Evolutionary conservation across 2,113 vertebrate genomes (phyloP).

Genomic region (Solenodon paradoxus): DNA sequence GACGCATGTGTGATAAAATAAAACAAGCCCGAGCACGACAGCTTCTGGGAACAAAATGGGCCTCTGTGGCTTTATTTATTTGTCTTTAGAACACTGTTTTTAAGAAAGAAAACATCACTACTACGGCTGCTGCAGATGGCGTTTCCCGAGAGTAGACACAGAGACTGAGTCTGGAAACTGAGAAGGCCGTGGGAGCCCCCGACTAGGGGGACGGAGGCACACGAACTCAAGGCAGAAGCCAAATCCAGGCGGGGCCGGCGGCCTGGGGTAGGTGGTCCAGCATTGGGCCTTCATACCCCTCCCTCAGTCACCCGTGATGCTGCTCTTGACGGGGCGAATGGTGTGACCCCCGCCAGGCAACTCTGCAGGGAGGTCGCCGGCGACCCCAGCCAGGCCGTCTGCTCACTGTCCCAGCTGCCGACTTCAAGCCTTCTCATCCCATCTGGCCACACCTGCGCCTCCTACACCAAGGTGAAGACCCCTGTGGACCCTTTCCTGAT

Average conservation of each 20-base stretch:
- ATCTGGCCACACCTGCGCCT: fast-evolving
- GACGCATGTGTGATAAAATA: fast-evolving
- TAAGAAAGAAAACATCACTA: neutral
- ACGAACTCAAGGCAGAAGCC: too few species aligned
- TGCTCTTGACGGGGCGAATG: too few species aligned
- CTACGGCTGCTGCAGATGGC: fast-evolving
- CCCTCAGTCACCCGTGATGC: fast-evolving
- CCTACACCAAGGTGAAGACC: neutral
- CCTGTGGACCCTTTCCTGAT: neutral
- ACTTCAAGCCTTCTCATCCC: too few species aligned
- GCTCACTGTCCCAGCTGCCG: neutral
- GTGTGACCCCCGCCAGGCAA: too few species aligned
- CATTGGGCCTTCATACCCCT: fast-evolving
- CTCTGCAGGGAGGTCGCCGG: too few species aligned
- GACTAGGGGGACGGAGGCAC: too few species aligned
- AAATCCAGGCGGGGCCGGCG: too few species aligned
- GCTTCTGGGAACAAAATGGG: fast-evolving
- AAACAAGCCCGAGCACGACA: fast-evolving
- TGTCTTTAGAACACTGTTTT: neutral
- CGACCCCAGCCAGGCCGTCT: too few species aligned
- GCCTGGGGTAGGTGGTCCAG: fast-evolving
- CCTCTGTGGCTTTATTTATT: fast-evolving
- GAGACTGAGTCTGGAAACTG: neutral
- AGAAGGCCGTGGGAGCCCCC: too few species aligned
- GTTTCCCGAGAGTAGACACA: neutral